Evolutionary conservation across 1,140 invertebrate genomes (phyloP).

Genomic region (Mamestra configurata): DNA sequence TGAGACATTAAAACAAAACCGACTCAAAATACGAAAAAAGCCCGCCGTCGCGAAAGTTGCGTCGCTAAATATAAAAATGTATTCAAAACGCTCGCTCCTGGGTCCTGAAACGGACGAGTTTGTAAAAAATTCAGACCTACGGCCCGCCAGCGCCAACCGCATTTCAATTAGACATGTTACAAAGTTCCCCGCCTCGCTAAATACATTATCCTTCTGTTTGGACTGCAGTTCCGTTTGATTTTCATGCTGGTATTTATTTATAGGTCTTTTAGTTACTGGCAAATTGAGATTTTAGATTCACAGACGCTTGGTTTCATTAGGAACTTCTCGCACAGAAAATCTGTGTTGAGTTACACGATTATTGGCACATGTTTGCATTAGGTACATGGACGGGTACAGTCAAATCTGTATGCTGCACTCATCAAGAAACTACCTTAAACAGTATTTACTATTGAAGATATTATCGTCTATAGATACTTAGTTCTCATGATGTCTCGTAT

Average conservation of each 20-base stretch:
- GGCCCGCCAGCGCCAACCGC: neutral
- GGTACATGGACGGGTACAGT: no score
- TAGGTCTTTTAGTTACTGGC: neutral
- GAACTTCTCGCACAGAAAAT: no score
- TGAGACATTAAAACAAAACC: constrained; percentile 4
- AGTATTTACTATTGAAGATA: no score
- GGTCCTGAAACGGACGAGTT: neutral
- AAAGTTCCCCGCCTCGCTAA: constrained; percentile 29
- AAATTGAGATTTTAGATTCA: neutral
- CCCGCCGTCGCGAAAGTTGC: constrained; percentile 8
- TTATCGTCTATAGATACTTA: no score
- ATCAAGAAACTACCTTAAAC: no score
- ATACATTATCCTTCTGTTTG: constrained; percentile 2
- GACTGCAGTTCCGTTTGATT: constrained; percentile 12
- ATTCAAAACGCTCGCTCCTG: constrained; percentile 22
- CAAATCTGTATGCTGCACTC: no score
- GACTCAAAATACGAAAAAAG: neutral
- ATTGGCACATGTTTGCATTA: no score
- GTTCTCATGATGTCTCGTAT: no score
- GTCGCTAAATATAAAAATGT: constrained; percentile 27
- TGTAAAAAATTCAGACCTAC: constrained; percentile 33
- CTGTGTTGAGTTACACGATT: no score
- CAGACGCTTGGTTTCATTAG: no score
- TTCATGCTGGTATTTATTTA: constrained; percentile 9
- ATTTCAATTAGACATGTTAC: constrained; percentile 41